phyloP scores from a whole-genome alignment of 2,113 vertebrate genomes.

The Cebus imitator region DNA sequence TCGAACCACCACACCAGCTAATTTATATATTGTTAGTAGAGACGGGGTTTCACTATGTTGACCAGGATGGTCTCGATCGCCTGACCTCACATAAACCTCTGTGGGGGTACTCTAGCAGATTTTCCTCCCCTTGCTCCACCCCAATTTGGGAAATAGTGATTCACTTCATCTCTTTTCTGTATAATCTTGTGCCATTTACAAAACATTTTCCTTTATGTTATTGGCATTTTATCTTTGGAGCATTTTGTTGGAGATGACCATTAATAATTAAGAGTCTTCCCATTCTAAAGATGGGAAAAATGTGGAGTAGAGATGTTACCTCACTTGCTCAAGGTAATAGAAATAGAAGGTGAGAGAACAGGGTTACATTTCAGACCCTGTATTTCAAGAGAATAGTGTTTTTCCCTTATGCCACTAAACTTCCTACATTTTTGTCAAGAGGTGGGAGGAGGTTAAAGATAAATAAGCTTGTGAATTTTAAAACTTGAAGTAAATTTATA shows the following conservation, averaged over 20 bases:
- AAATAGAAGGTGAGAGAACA: not conserved
- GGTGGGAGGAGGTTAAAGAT: not conserved
- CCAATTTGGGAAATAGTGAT: not conserved
- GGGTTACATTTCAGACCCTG: not conserved
- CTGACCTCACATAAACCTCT: no score
- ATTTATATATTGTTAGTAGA: no score
- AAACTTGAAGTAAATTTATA: not conserved
- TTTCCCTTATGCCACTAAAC: not conserved
- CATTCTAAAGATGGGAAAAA: not conserved
- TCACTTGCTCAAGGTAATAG: no score
- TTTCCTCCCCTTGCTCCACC: conserved; percentile 79
- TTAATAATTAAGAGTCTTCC: not conserved
- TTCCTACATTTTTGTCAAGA: not conserved
- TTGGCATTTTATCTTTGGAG: not conserved
- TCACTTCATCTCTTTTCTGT: not conserved
- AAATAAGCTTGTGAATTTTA: not conserved
- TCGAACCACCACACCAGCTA: no score
- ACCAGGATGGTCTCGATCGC: no score
- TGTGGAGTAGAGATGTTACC: no score
- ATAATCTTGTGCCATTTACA: no score
- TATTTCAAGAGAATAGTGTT: not conserved
- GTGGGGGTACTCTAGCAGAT: conserved; percentile 82
- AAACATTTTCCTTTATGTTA: not conserved
- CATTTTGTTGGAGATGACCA: not conserved
- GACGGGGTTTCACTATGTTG: no score